Evolutionary conservation across 1,140 invertebrate species (phyloP), one percentile per base, ranked within the genome.

Genomic region (Microvelia longipes): DNA sequence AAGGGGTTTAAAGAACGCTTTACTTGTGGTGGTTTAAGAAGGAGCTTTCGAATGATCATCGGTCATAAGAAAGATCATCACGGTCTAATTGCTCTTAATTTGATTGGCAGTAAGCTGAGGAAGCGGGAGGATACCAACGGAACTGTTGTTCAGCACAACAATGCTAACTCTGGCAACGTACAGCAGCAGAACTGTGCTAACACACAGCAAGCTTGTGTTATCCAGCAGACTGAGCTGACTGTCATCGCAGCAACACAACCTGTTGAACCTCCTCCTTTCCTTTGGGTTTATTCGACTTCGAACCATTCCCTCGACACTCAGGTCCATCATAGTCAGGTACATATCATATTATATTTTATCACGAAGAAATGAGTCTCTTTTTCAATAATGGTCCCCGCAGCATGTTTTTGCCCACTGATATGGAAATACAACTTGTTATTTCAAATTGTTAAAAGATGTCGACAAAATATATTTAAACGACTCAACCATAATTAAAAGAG

Each of bases 81-180:
- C 28, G 70, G 88, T 78, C 86, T 91, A 85, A 87, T 90, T 80
- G 88, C 89, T 76, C 88, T 91, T 77, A 89, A 89, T 81, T 87
- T 91, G 86, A 89, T 92, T 81, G 88, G 89, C 85, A 91, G 89
- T 81, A 92, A 91, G 82, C 84, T 91, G 80, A 85, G 88, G 75
- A 91, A 91, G 81, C 83, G 89, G 71, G 89, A 91, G 81, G 89
- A 91, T 75, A 71, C 70, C 69, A 75, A 69, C 71, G 75, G 65
- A 76, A 77, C 68, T 76, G 70, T 62, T 68, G 70, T 71, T 71
- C 62, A 72, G 68, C 64, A 71, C 29, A 29, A 64, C 11, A 28
- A 29, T 30, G 64, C 72, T 29, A 72, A 72, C 67, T 62, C 71
- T 70, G 73, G 73, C 71, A 69, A 69, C 60, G 74, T 70, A 67